Base-by-base conservation (phyloP, 2,888 invertebrate genomes). In the Oxytorus armatus region DNA sequence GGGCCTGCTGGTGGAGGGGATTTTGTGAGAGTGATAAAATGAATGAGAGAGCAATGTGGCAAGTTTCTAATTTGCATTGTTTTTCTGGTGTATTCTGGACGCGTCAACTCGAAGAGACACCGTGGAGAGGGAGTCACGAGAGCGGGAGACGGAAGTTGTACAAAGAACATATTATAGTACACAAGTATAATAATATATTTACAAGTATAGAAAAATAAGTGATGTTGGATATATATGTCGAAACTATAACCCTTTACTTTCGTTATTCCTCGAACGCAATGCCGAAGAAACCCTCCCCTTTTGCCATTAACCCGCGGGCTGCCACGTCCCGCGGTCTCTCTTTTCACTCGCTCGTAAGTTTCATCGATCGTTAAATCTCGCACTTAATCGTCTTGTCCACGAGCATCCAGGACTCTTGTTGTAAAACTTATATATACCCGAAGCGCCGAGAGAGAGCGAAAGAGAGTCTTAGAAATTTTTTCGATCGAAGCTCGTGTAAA, bases 341-440 rank as follows among this genome's bases (percentile, higher is more conserved):
- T 68, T 70, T n/a, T 70, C 47, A 51, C 21, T 73, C 83, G 79
- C 78, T 84, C 84, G 83, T 84, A 84, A 84, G 82, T 84, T 84
- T 82, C 81, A 88, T 88, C 88, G 88, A 88, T 89, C 90, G 90
- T 91, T 90, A 91, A 91, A 90, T 88, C 88, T 86, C 85, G 86
- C 89, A 89, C 88, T 90, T 91, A 90, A 91, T 91, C 90, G 90
- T 88, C 89, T 86, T 88, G 89, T 90, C 88, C 88, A 87, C 63
- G 78, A 23, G 44, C 25, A 88, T 88, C 74, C 86, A 86, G 88
- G 86, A 90, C 90, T 90, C 83, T 87, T 88, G 77, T 51, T 23
- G 55, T 57, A 63, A 55, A 69, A 39, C 55, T 65, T 42, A 55
- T 63, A 23, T 36, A 42, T n/a, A n/a, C n/a, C n/a, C n/a, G n/a